Evolutionary conservation across 2,888 invertebrate genomes (phyloP), one percentile per base, ranked within the genome.

Genomic region (Resseliella maxima): DNA sequence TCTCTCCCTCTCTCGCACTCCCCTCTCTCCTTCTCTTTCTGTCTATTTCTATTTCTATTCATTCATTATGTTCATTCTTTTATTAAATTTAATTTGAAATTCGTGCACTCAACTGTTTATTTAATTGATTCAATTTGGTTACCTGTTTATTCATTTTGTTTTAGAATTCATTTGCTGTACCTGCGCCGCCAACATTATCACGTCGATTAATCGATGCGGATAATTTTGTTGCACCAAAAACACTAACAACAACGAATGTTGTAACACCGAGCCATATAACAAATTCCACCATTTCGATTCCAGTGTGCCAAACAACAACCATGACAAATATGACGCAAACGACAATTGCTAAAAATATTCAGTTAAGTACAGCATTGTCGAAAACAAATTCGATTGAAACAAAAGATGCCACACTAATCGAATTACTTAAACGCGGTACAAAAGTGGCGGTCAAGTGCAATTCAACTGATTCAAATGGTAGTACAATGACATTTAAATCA

Each of bases 371-470:
- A 87, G 88, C 87, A 88, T 85, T 88, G 87, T 88, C 88, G 87
- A 87, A 87, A 88, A 88, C 88, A 88, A 88, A 90, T 81, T 88
- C 89, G 0, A 87, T 86, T 88, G 87, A 86, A 21, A 87, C 94
- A 87, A 95, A 95, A 90, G 96, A 96, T 88, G 95, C 96, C 87
- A 95, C 95, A 5, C 92, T 96, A 81, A 95, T 96, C 87, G 96
- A 96, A 90, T 92, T 96, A 86, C 92, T 96, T 85, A 96, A 96
- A 91, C 93, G 94, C 87, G 94, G 94, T 83, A 92, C 93, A 35
- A 94, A 94, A 91, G 93, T 93, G 90, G 94, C 94, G 59, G 95
- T 96, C 27, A 95, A 95, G 91, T 92, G 95, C 88, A 93, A 95
- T 86, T 93, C 94, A 87, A 95, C 95, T 31, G 95, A 95, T 89